Evolutionary conservation across 1,140 invertebrate genomes (phyloP).

Genomic region (Proctacanthus coquilletti): DNA sequence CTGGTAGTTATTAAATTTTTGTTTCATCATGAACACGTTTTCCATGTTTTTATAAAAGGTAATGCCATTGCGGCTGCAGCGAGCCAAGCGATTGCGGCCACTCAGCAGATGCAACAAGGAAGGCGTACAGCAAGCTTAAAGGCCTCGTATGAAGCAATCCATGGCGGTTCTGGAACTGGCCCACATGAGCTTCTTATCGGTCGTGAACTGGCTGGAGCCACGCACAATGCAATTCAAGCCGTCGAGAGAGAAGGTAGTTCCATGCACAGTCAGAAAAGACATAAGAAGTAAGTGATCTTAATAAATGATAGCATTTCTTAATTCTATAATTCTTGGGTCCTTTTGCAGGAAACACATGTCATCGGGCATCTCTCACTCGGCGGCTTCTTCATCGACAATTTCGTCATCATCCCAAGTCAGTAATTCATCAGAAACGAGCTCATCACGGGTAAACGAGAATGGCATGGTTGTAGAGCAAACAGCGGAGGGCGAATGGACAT

Average conservation of each 20-base stretch:
- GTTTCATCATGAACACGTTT: background rate
- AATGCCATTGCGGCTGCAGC: slow-evolving; percentile 88
- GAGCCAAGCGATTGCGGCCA: slow-evolving; percentile 90
- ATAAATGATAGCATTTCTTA: background rate
- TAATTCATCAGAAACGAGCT: background rate
- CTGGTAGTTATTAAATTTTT: slow-evolving; percentile 18
- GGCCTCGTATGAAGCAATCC: slow-evolving; percentile 81
- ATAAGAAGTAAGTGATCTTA: slow-evolving; percentile 39
- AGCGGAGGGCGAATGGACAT: slow-evolving; percentile 57
- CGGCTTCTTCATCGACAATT: slow-evolving; percentile 1
- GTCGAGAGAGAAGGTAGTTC: slow-evolving; percentile 34
- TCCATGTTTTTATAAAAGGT: slow-evolving; percentile 30
- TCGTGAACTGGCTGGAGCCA: slow-evolving; percentile 56
- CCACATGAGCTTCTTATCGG: slow-evolving; percentile 42
- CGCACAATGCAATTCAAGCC: slow-evolving; percentile 61
- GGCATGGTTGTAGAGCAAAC: slow-evolving; percentile 34
- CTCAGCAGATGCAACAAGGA: slow-evolving; percentile 93
- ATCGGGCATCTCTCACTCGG: background rate
- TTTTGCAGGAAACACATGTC: background rate
- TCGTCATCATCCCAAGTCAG: background rate
- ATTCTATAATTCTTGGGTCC: too few species aligned
- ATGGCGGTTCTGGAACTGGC: slow-evolving; percentile 38
- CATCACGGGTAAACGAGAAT: slow-evolving; percentile 13
- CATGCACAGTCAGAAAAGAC: slow-evolving; percentile 35
- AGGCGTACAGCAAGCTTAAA: slow-evolving; percentile 85